These are phyloP conservation scores for Drosophila affinis DNA, from an alignment of 2,888 invertebrate species.

Conservation along the genomic window DNA sequence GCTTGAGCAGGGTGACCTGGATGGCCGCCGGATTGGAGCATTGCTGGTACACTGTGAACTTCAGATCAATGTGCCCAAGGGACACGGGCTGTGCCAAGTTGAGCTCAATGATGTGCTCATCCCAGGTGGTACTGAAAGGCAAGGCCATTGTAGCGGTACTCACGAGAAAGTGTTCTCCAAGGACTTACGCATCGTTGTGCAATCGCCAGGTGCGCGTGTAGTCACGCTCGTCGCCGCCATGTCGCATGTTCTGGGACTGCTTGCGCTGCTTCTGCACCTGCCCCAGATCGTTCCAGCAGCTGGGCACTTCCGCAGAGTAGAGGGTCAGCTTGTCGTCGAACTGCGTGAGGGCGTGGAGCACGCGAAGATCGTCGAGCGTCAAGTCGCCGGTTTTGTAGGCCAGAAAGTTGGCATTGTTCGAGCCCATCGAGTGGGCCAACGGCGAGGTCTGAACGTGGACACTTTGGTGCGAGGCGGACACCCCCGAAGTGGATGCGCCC, in stretches of 20 bases:
- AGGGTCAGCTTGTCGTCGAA: conserved; percentile 87
- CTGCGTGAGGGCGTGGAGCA: conserved; percentile 89
- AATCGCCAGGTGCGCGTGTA: conserved; percentile 94
- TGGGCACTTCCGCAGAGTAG: conserved; percentile 94
- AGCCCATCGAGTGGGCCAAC: conserved; percentile 58
- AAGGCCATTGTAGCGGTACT: not conserved
- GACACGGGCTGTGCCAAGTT: conserved; percentile 91
- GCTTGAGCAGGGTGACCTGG: conserved; percentile 89
- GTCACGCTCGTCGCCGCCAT: conserved; percentile 87
- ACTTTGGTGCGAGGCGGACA: conserved; percentile 37
- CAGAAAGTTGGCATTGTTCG: conserved; percentile 81
- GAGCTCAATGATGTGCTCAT: conserved; percentile 95
- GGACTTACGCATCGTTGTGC: conserved; percentile 90
- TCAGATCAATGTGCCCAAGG: conserved; percentile 95
- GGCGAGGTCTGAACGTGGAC: conserved; percentile 71
- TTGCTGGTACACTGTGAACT: conserved; percentile 91
- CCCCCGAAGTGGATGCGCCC: not conserved
- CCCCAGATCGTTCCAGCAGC: conserved; percentile 96
- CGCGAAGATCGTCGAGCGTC: conserved; percentile 86
- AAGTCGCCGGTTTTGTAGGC: conserved; percentile 86
- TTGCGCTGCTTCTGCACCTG: conserved; percentile 95
- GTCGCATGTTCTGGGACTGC: conserved; percentile 90
- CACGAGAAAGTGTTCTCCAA: not conserved
- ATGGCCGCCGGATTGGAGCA: conserved; percentile 91
- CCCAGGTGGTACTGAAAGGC: conserved; percentile 89